These are phyloP conservation scores for Heterochromis multidens DNA, from an alignment of 2,113 vertebrate genomes.

Conservation along the genomic window DNA sequence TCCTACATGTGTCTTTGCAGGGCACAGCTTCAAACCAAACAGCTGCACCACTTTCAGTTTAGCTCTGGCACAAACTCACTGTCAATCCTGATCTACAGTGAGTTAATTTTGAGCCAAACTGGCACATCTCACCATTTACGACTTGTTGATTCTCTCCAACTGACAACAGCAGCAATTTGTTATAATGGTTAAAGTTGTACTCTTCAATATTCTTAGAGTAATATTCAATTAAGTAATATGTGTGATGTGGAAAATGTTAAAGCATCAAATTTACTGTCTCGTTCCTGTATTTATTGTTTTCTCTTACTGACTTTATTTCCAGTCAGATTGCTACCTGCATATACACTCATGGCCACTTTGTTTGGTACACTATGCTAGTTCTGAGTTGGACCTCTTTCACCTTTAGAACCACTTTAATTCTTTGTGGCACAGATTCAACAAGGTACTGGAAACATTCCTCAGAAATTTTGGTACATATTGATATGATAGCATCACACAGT, in stretches of 20 bases:
- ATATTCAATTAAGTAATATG: background rate
- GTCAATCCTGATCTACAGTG: background rate
- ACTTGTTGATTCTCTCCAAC: background rate
- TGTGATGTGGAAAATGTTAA: background rate
- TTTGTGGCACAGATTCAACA: no score
- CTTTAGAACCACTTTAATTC: background rate
- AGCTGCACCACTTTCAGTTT: background rate
- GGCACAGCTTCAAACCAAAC: conserved; percentile 3
- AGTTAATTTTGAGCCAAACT: background rate
- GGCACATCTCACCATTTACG: background rate
- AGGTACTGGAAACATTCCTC: no score
- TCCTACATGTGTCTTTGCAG: conserved; percentile 8
- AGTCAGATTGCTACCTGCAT: background rate
- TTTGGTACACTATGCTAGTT: background rate
- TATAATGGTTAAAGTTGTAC: background rate
- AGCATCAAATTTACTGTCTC: no score
- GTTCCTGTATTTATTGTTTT: background rate
- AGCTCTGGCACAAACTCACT: background rate
- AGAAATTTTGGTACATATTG: background rate
- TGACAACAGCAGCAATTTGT: background rate
- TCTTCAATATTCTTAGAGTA: background rate
- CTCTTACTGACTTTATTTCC: background rate
- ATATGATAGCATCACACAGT: background rate
- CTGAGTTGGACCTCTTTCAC: background rate
- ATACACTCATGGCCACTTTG: background rate